Evolutionary conservation across 2,797 vertebrate genomes (phyloP).

Genomic region (Linurgus olivaceus): DNA sequence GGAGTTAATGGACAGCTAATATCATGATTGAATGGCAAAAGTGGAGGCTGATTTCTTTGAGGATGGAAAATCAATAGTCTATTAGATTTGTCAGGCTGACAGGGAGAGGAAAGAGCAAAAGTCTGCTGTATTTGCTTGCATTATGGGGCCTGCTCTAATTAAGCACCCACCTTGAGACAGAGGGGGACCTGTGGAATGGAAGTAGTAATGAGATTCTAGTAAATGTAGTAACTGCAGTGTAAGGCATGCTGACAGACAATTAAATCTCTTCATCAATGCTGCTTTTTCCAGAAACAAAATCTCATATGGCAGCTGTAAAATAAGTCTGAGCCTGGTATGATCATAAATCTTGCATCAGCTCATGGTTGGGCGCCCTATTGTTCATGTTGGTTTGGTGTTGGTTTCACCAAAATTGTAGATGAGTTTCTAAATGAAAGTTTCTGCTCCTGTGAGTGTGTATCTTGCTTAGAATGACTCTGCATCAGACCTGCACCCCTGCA

Average conservation of each 20-base stretch:
- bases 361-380: not conserved
- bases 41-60: slow-evolving; percentile 82
- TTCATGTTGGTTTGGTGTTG: not conserved
- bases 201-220: slow-evolving; percentile 80
- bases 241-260: slow-evolving; percentile 87
- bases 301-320: slow-evolving; percentile 67
- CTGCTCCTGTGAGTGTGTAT: not conserved
- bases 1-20: slow-evolving; percentile 91
- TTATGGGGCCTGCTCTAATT: slow-evolving; percentile 73
- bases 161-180: slow-evolving; percentile 72
- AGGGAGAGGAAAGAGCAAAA: slow-evolving; percentile 24
- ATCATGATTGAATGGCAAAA: slow-evolving; percentile 90
- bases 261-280: slow-evolving; percentile 87
- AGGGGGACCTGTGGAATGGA: slow-evolving; percentile 71
- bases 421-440: not conserved
- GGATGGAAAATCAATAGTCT: slow-evolving; percentile 96
- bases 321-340: not conserved
- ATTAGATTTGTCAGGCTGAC: slow-evolving; percentile 86
- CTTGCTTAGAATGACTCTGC: not conserved
- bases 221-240: slow-evolving; percentile 79
- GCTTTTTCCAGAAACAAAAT: slow-evolving; percentile 72
- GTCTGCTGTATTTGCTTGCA: slow-evolving; percentile 58
- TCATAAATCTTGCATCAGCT: slow-evolving; percentile 38
- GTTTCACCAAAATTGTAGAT: slow-evolving; percentile 19
- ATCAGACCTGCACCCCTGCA: not conserved